Evolutionary conservation across 2,113 vertebrate genomes (phyloP), one percentile per base, ranked within the genome.

Genomic region (Synchiropus splendidus): DNA sequence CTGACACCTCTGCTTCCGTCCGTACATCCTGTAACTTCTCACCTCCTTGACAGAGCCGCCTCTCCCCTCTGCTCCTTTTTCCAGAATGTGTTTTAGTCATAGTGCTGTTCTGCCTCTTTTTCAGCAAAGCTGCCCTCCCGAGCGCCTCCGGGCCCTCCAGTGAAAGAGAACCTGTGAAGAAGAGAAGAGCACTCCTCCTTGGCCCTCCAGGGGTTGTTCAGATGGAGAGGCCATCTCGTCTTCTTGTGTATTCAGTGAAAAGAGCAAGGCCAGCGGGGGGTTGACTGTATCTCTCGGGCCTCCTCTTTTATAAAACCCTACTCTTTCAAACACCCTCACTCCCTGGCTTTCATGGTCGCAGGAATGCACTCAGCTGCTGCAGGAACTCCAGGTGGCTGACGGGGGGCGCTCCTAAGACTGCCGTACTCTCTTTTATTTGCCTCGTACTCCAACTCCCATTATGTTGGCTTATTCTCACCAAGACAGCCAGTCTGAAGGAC

Each of bases 211-310:
- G 65, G 55, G 50, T 39, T 43, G 42, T 62, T 64, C 58, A 66
- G 58, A 76, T 72, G 51, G 54, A 72, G 74, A 73, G 67, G 74
- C 71, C 42, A n/a, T 61, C 61, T 54, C 66, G 53, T 77, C 59
- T 54, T 67, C 67, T 68, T 70, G 62, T 75, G 69, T 74, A 62
- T 71, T 68, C 48, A 54, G 36, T 79, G 69, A 82, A 82, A 75
- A 65, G 71, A 65, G 51, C 39, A 42, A 36, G 9, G 45, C 36
- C 51, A 37, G 52, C 16, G 18, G 58, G 67, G 52, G 63, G 42
- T 54, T 35, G 58, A 54, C 65, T 61, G 63, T 48, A 67, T 75
- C 61, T 74, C 54, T 57, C 70, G 55, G 62, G 64, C 70, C 53
- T 61, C 65, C 42, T 53, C 42, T 59, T 68, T 61, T 75, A 57